Conservation (phyloP, 2,113 vertebrate species). For the Phaethornis superciliosus region DNA sequence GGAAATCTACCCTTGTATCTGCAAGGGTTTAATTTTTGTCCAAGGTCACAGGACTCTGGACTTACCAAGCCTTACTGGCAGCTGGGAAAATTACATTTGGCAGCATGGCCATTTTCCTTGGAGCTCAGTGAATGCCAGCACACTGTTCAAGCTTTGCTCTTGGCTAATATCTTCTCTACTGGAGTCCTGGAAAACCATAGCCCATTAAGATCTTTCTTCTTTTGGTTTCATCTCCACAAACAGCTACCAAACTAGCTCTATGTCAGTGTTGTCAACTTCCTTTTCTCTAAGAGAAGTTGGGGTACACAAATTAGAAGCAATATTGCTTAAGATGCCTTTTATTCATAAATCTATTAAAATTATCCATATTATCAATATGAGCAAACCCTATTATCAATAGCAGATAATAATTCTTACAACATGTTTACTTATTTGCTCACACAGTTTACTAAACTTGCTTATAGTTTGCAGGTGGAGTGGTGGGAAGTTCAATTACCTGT, state of each 20-base stretch:
- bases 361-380: not conserved
- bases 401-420: not conserved
- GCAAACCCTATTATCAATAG: not conserved
- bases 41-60: not conserved
- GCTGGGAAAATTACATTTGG: constrained; percentile 26
- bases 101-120: constrained; percentile 1
- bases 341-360: not conserved
- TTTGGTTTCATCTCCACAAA: not conserved
- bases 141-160: not conserved
- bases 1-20: not conserved
- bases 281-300: not conserved
- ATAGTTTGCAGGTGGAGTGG: not conserved
- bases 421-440: not conserved
- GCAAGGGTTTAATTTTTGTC: not conserved
- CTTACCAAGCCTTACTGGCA: not conserved
- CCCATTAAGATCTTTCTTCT: not conserved
- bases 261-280: not conserved
- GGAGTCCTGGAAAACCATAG: not conserved
- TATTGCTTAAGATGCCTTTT: not conserved
- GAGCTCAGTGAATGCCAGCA: not conserved
- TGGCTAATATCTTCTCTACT: not conserved
- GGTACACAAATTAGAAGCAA: not conserved
- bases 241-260: not conserved
- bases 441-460: not conserved
- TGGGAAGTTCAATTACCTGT: not conserved